Evolutionary conservation across 2,113 vertebrate species (phyloP).

Genomic region (Clarias gariepinus): DNA sequence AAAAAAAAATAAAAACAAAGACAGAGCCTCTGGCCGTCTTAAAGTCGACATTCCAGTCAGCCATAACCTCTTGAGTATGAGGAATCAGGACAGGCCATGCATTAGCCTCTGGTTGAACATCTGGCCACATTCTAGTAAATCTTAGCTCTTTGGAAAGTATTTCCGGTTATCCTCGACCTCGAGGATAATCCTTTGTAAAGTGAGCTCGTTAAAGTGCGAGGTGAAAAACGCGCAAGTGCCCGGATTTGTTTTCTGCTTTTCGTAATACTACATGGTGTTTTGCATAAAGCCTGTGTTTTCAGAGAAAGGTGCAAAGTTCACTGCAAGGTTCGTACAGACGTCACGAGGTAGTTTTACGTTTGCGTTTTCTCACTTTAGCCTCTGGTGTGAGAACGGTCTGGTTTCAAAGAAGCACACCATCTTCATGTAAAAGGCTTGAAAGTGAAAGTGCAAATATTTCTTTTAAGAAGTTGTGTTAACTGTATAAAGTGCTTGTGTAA

Average conservation of each 20-base stretch:
- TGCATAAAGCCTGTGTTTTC: conserved; percentile 1
- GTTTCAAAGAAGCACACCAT: conserved; percentile 29
- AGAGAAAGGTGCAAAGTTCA: background rate
- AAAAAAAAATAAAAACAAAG: background rate
- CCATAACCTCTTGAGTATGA: too few species aligned
- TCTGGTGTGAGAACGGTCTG: background rate
- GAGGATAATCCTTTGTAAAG: background rate
- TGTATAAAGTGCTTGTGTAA: background rate
- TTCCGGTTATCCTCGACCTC: background rate
- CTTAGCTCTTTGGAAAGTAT: background rate
- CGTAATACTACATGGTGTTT: background rate
- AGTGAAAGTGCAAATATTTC: conserved; percentile 12
- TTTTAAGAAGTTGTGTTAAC: background rate
- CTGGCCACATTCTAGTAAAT: background rate
- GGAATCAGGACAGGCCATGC: background rate
- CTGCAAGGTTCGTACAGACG: background rate
- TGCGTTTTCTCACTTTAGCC: conserved; percentile 43
- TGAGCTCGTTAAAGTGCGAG: background rate
- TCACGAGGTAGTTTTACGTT: background rate
- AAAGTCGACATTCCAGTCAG: background rate
- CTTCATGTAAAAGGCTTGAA: conserved; percentile 37
- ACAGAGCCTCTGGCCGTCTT: background rate
- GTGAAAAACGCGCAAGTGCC: background rate
- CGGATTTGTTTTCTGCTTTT: background rate
- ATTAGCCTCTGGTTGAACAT: background rate